A percentile compares a stretch with the other conserved stretches of the same genome.
These are phyloP conservation scores for Pantherophis guttatus DNA, from an alignment of 2,113 vertebrate species.

Conservation along the genomic window DNA sequence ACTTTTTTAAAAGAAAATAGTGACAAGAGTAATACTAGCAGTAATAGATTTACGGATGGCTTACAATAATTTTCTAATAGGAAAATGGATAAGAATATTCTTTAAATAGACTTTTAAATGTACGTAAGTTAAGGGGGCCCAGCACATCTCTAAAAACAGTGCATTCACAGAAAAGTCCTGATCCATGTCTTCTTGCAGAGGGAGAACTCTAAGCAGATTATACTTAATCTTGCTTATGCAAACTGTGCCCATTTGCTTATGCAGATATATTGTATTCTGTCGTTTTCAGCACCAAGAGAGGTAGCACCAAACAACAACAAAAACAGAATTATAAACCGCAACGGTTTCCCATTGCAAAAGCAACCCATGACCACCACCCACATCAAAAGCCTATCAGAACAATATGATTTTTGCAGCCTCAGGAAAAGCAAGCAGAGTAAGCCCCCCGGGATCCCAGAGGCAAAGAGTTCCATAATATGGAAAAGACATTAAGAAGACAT, in stretches of 20 bases:
- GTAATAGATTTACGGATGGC: constrained; percentile 12
- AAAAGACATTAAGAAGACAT: not conserved
- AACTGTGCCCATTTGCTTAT: not conserved
- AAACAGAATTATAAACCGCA: not conserved
- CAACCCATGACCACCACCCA: not conserved
- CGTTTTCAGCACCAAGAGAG: not conserved
- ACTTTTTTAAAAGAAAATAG: not conserved
- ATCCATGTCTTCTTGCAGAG: not conserved
- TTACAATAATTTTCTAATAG: constrained; percentile 22
- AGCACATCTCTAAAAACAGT: not conserved
- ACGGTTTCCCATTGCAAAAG: not conserved
- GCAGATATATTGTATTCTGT: not conserved
- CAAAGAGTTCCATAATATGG: not conserved
- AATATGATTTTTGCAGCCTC: not conserved
- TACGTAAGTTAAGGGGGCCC: not conserved
- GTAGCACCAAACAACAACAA: not conserved
- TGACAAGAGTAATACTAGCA: not conserved
- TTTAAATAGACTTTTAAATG: not conserved
- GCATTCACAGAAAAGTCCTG: not conserved
- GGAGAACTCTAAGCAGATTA: not conserved
- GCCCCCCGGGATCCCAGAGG: not conserved
- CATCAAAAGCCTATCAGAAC: not conserved
- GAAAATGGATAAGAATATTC: not conserved
- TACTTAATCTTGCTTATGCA: not conserved
- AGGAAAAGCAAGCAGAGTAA: not conserved